Evolutionary conservation across 2,797 vertebrate genomes (phyloP).

Genomic region (Bovichtus diacanthus): DNA sequence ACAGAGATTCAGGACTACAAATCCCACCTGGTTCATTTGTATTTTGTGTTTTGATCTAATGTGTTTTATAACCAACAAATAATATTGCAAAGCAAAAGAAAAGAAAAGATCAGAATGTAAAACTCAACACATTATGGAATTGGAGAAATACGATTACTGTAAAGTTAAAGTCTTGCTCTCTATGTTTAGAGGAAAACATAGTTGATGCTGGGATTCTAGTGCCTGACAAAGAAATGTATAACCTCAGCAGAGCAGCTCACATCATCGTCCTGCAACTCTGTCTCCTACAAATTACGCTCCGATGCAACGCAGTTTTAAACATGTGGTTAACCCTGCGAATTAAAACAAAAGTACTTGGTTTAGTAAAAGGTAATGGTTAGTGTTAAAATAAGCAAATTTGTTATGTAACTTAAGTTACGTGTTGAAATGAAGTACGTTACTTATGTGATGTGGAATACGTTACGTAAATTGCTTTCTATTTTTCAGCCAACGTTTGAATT

Average conservation of each 20-base stretch:
- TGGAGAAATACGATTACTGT: background rate
- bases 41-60: background rate
- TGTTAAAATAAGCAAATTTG: too few species aligned
- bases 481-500: too few species aligned
- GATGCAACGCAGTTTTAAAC: too few species aligned
- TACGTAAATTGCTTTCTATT: too few species aligned
- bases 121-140: background rate
- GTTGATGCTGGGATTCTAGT: background rate
- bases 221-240: background rate
- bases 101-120: background rate
- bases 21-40: constrained; percentile 2
- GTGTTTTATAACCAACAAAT: background rate
- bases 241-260: background rate
- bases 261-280: constrained; percentile 1
- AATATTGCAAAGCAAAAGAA: constrained; percentile 5
- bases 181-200: background rate
- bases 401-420: too few species aligned
- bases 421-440: too few species aligned
- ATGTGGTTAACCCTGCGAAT: too few species aligned
- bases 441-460: too few species aligned
- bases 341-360: too few species aligned
- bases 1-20: background rate
- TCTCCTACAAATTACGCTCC: too few species aligned
- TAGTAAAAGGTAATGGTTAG: too few species aligned
- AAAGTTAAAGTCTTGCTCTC: background rate